phyloP scores from a whole-genome alignment of 2,113 vertebrate species.

The Pontoporia blainvillei region DNA sequence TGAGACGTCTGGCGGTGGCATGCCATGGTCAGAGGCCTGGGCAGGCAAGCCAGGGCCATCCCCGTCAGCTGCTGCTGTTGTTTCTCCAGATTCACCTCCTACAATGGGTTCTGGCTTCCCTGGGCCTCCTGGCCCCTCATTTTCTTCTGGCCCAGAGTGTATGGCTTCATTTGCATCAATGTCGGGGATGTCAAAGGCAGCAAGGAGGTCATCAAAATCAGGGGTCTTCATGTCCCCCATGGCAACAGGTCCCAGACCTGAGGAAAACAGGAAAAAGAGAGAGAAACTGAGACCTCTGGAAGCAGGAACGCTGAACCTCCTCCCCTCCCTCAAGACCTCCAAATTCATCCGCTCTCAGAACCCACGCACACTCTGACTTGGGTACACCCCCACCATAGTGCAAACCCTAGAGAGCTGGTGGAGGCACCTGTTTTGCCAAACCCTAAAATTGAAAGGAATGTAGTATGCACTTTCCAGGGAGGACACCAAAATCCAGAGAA shows the following conservation, averaged over 20 bases:
- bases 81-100: conserved; percentile 38
- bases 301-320: neutral
- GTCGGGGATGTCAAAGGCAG: conserved; percentile 97
- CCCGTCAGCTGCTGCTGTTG: neutral
- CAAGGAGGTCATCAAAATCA: conserved; percentile 96
- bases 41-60: conserved; percentile 1
- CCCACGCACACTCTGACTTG: neutral
- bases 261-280: neutral
- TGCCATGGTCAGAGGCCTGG: conserved; percentile 68
- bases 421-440: neutral
- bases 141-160: conserved; percentile 88
- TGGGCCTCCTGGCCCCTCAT: conserved; percentile 77
- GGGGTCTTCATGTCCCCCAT: conserved; percentile 99
- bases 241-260: conserved; percentile 77
- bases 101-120: conserved; percentile 61
- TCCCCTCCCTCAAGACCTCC: neutral
- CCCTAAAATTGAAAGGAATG: neutral
- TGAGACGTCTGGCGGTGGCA: conserved; percentile 81
- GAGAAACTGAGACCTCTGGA: neutral
- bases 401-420: neutral
- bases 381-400: neutral
- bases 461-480: neutral
- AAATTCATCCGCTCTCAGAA: neutral
- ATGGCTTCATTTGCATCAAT: conserved; percentile 97
- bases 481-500: neutral